These are phyloP conservation scores for Mystacides longicornis DNA, from an alignment of 2,888 invertebrate genomes.

Conservation along the genomic window DNA sequence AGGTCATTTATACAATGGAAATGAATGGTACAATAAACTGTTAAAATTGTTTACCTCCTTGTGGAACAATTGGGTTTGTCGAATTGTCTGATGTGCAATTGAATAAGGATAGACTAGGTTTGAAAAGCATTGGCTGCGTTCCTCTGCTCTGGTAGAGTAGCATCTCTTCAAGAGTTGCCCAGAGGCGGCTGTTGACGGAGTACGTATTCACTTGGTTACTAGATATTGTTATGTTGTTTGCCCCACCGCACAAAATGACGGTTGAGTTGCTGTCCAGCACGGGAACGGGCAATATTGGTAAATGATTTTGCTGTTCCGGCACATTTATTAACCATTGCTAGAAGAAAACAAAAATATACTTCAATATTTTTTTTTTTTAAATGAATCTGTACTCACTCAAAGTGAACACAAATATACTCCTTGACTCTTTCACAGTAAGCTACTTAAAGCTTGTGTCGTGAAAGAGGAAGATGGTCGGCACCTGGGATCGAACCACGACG, in stretches of 20 bases:
- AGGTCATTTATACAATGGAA: no score
- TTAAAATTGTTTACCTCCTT: no score
- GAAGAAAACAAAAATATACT: slow-evolving; percentile 13
- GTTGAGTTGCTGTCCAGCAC: slow-evolving; percentile 60
- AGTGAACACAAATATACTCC: no score
- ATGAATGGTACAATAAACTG: no score
- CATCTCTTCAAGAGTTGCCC: slow-evolving; percentile 73
- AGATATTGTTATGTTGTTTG: slow-evolving; percentile 48
- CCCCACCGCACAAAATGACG: slow-evolving; percentile 63
- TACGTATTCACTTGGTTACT: slow-evolving; percentile 31
- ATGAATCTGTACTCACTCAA: no score
- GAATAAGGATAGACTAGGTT: slow-evolving; percentile 69
- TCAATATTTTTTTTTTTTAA: not conserved
- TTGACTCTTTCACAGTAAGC: no score
- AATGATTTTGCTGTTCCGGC: slow-evolving; percentile 35
- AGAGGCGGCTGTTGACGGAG: slow-evolving; percentile 36
- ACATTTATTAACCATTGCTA: slow-evolving; percentile 46
- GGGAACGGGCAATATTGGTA: slow-evolving; percentile 69
- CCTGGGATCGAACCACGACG: no score
- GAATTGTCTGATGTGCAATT: slow-evolving; percentile 57
- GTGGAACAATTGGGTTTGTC: slow-evolving; percentile 61
- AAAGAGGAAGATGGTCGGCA: no score
- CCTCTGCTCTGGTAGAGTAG: slow-evolving; percentile 63
- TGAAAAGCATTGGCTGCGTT: slow-evolving; percentile 65
- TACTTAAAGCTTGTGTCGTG: no score